Percentiles rank a stretch among this genome's conserved stretches.
These are phyloP conservation scores for Prunella fulvescens DNA, from an alignment of 2,113 vertebrate species.

Conservation along the genomic window DNA sequence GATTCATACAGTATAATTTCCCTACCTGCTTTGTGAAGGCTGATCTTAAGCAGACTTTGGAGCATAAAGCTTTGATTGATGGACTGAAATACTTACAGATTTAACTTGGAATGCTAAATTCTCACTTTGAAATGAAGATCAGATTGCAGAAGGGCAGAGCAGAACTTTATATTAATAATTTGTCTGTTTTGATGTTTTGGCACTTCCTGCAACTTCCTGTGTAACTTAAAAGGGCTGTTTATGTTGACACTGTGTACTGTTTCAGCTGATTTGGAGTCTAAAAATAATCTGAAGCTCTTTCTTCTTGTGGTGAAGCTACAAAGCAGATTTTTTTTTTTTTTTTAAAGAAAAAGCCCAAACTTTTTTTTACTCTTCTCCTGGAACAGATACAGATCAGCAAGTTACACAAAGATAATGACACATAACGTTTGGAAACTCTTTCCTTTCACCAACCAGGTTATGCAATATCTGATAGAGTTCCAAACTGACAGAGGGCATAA, in stretches of 20 bases:
- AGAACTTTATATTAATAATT: background rate
- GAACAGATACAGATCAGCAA: background rate
- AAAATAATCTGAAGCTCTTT: background rate
- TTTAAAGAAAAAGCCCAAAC: background rate
- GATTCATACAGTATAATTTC: background rate
- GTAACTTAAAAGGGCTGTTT: background rate
- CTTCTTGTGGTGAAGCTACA: background rate
- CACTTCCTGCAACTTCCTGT: background rate
- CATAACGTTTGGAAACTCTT: background rate
- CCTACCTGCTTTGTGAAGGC: background rate
- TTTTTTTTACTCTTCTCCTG: background rate
- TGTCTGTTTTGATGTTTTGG: background rate
- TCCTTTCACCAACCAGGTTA: background rate
- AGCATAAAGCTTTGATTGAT: background rate
- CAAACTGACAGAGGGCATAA: background rate
- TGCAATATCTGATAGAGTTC: background rate
- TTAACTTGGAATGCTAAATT: background rate
- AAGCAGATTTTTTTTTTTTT: background rate
- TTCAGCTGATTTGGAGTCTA: background rate
- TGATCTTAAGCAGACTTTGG: background rate
- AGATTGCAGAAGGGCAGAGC: background rate
- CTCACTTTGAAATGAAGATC: background rate
- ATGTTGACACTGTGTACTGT: background rate
- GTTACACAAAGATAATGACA: background rate
- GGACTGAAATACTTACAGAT: background rate